Conservation (phyloP, 2,113 vertebrate genomes). For the Pyxicephalus adspersus region DNA sequence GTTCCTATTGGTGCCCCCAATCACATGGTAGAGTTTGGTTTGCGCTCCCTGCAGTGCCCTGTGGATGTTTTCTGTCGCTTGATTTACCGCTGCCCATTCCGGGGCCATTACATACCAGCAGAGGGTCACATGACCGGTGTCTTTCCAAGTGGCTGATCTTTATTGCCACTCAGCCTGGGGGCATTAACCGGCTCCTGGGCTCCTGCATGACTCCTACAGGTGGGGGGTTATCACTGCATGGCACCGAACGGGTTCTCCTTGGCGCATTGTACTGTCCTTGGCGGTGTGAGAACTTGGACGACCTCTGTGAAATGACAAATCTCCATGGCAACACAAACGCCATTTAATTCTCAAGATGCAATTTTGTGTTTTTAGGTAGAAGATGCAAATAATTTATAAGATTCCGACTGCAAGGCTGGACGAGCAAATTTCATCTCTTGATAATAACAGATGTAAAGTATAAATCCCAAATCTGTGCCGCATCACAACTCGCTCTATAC, state of each 20-base stretch:
- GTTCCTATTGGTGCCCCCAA: too few relatives aligned
- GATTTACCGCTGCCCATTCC: too few relatives aligned
- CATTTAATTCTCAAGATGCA: background rate
- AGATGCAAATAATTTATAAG: too few relatives aligned
- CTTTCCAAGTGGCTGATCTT: conserved; percentile 14
- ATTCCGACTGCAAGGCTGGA: too few relatives aligned
- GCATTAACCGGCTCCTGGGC: conserved; percentile 10
- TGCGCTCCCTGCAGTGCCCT: too few relatives aligned
- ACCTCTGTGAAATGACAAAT: background rate
- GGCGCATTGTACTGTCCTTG: background rate
- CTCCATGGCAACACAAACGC: background rate
- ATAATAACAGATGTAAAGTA: too few relatives aligned
- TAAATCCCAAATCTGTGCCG: too few relatives aligned
- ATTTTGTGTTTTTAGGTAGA: background rate
- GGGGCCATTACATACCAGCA: background rate
- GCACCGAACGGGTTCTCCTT: background rate
- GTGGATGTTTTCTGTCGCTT: too few relatives aligned
- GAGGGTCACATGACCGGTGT: background rate
- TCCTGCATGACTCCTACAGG: background rate
- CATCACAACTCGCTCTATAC: too few relatives aligned
- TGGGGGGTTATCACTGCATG: background rate
- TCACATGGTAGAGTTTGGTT: too few relatives aligned
- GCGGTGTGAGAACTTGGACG: background rate
- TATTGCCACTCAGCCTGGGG: background rate
- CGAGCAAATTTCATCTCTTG: too few relatives aligned